Base-by-base conservation (phyloP, 2,888 invertebrate genomes). In the Byasa hedistus region DNA sequence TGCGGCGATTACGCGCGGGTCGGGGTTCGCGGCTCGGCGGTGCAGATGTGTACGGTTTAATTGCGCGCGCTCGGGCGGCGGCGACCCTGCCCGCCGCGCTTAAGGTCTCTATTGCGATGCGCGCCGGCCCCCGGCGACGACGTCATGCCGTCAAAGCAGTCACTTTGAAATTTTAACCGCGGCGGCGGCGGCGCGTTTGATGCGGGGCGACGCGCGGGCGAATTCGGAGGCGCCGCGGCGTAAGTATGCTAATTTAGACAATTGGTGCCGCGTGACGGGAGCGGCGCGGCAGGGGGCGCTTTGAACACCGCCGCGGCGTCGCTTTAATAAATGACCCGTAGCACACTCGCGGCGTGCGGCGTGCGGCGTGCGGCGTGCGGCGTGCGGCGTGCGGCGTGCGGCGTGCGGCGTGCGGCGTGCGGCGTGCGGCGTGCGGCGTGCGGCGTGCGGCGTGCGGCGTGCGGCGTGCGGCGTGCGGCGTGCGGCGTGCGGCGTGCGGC, bases 211-310 rank as follows among this genome's bases (percentile, higher is more conserved):
- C 80, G 83, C 82, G 81, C 83, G 32, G 81, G 79, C 78, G 82
- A 83, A 82, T 85, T 84, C 77, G 84, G 84, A 85, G 85, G 85
- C 84, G 86, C 82, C 81, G 81, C 73, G 74, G 69, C 80, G 56
- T 79, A 80, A 82, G 81, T 88, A 89, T 89, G 89, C 87, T 87
- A 89, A 90, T 89, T 83, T 75, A 73, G 79, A 76, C 86, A 88
- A 87, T 87, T 88, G 88, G 75, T 75, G 76, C 76, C 76, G 71
- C 74, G 73, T 76, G 69, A 61, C 68, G 69, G 72, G 77, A 72
- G 73, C 76, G 75, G 80, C 85, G 48, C 48, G 10, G 32, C 7
- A 10, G 32, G 10, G 19, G 17, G 48, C 48, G 48, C 48, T 48
- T 48, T 48, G 19, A 48, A 48, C 19, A 19, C n/a, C 15, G 15